Evolutionary conservation across 2,888 invertebrate genomes (phyloP).

Genomic region (Eugnorisma glareosa): DNA sequence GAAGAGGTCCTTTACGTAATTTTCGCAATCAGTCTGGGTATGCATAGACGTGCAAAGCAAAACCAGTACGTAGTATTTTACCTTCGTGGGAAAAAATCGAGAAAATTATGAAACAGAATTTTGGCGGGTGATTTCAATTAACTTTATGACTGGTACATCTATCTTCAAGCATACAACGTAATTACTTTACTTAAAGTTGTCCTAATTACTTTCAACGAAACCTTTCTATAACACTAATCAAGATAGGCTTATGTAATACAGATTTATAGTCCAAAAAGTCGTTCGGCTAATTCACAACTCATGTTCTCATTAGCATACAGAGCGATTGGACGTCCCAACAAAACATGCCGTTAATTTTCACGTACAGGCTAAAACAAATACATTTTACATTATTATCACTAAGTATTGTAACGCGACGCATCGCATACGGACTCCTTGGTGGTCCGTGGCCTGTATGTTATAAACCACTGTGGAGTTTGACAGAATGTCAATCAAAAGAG

Average conservation of each 20-base stretch:
- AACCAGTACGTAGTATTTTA: neutral
- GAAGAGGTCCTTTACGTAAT: neutral
- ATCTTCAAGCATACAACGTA: neutral
- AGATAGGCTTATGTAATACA: slow-evolving; percentile 5
- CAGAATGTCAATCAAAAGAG: neutral
- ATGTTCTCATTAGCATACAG: slow-evolving; percentile 54
- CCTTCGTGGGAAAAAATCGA: fast-evolving
- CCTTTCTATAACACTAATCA: slow-evolving; percentile 24
- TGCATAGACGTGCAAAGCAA: neutral
- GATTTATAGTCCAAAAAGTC: slow-evolving; percentile 47
- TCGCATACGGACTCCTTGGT: neutral
- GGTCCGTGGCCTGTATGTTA: neutral
- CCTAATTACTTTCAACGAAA: neutral
- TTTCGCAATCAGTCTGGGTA: neutral
- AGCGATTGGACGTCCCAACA: slow-evolving; percentile 50
- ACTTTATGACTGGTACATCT: no score
- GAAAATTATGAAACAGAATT: neutral
- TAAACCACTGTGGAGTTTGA: neutral
- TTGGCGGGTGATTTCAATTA: neutral
- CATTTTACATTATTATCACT: neutral
- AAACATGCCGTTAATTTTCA: slow-evolving; percentile 49
- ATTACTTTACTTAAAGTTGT: neutral
- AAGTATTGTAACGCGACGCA: neutral
- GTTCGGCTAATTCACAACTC: slow-evolving; percentile 52
- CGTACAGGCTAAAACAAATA: slow-evolving; percentile 14